Conservation (phyloP, 2,888 invertebrate species). For the Sphaerophoria taeniata region DNA sequence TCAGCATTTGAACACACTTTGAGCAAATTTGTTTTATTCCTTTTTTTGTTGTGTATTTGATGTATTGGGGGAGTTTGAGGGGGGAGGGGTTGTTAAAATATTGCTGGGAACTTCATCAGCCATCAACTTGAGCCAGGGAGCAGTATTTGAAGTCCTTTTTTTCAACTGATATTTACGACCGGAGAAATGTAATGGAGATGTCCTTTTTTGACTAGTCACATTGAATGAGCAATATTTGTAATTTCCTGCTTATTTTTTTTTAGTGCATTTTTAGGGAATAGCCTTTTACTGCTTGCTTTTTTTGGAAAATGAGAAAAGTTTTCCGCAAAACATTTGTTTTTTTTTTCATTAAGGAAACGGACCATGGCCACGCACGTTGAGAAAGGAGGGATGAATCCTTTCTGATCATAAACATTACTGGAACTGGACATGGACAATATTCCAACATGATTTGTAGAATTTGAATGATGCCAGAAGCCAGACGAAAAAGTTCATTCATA, state of each 20-base stretch:
- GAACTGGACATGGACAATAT: slow-evolving; percentile 5
- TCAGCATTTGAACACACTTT: slow-evolving; percentile 22
- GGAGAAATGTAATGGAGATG: not conserved
- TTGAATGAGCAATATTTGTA: slow-evolving; percentile 34
- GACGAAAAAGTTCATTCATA: not conserved
- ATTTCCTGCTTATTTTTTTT: slow-evolving; percentile 26
- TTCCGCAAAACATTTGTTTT: slow-evolving; percentile 46
- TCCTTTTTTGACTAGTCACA: slow-evolving; percentile 1
- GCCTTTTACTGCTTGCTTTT: not conserved
- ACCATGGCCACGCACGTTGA: not conserved
- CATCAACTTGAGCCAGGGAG: slow-evolving; percentile 17
- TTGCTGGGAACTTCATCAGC: slow-evolving; percentile 24
- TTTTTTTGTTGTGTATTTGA: no score
- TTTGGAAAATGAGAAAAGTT: slow-evolving; percentile 65
- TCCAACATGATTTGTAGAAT: not conserved
- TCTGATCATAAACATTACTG: not conserved
- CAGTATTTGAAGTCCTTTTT: slow-evolving; percentile 55
- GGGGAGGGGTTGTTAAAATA: slow-evolving; percentile 10
- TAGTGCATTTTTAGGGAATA: slow-evolving; percentile 37
- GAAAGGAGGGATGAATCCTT: not conserved
- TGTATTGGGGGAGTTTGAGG: not conserved
- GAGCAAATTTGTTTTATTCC: not conserved
- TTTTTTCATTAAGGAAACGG: slow-evolving; percentile 44
- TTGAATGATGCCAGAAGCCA: not conserved
- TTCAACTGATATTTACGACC: slow-evolving; percentile 40